These are phyloP conservation scores for Lordiphosa clarofinis DNA, from an alignment of 1,140 invertebrate genomes.

Conservation along the genomic window DNA sequence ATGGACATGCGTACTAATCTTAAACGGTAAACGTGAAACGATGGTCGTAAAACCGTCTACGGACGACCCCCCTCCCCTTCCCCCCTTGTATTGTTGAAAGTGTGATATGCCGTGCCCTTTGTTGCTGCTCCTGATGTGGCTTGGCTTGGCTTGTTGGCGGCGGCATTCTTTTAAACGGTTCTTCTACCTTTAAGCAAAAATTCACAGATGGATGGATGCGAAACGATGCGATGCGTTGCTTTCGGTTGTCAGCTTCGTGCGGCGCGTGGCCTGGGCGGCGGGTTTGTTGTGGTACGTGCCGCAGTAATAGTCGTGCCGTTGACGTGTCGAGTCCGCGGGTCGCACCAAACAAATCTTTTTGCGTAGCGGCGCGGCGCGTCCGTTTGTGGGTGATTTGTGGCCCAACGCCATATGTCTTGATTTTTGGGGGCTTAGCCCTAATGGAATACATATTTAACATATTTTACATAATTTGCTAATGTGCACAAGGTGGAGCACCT, in stretches of 20 bases:
- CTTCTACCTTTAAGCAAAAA: neutral
- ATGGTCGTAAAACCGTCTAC: constrained; percentile 1
- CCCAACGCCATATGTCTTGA: neutral
- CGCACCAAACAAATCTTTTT: constrained; percentile 51
- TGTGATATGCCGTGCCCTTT: neutral
- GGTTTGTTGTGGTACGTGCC: constrained; percentile 27
- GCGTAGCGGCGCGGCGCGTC: constrained; percentile 45
- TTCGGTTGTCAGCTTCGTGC: constrained; percentile 20
- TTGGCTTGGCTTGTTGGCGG: too few relatives aligned
- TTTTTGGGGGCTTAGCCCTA: neutral
- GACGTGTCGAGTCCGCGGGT: constrained; percentile 62
- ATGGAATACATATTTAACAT: too few relatives aligned
- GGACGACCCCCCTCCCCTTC: neutral
- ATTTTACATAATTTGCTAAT: too few relatives aligned
- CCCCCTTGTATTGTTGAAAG: neutral
- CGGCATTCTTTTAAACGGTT: too few relatives aligned
- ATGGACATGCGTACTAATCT: constrained; percentile 13
- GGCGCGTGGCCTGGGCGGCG: constrained; percentile 15
- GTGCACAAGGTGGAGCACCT: neutral
- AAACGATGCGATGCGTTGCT: neutral
- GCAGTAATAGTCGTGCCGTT: constrained; percentile 71
- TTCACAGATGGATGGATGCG: neutral
- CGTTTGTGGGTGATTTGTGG: constrained; percentile 2
- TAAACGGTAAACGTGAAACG: constrained; percentile 12
- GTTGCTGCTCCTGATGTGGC: neutral